Evolutionary conservation across 2,113 vertebrate species (phyloP), one percentile per base, ranked within the genome.

Genomic region (Xiphophorus couchianus): DNA sequence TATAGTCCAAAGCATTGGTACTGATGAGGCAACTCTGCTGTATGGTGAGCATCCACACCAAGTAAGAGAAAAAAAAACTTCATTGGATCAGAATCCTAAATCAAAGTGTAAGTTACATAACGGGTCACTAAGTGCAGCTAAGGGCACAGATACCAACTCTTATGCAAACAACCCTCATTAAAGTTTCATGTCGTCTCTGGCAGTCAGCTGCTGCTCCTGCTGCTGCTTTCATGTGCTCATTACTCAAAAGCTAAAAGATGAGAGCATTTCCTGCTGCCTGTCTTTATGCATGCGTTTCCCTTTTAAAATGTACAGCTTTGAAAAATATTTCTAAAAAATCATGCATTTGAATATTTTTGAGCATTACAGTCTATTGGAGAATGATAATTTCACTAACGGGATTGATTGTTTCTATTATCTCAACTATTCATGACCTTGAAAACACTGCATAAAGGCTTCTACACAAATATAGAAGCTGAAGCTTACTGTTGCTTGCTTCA

Each of bases 111-210:
- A 58, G 35, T 67, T 70, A 76, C 29, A 29, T 35, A 71, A 70
- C 61, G 75, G 33, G 71, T 76, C 69, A 63, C 61, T 76, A 11
- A n/a, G 29, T 62, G 51, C 68, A 30, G 74, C 58, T 77, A 39
- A 72, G 61, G 77, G 15, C 64, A 74, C 35, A 42, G 60, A 73
- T 69, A 69, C 64, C 17, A 35, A 51, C 62, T 74, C 48, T 58
- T 69, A 44, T 39, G 62, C 76, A 82, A 82, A 79, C 80, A 83
- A 44, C 2, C 63, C 31, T 84, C 61, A 77, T 81, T 81, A 76
- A 63, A 51, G 62, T 70, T 83, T 78, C 25, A 76, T 67, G 66
- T 83, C 33, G 62, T 78, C 31, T 48, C 33, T 66, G 54, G 61
- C 72, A 75, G 51, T 72, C 48, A 30, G 69, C 60, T 62, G 31